A percentile compares a stretch with the other conserved stretches of the same genome.
Evolutionary conservation across 1,140 invertebrate genomes (phyloP).

Genomic region (Drosophila virilis): DNA sequence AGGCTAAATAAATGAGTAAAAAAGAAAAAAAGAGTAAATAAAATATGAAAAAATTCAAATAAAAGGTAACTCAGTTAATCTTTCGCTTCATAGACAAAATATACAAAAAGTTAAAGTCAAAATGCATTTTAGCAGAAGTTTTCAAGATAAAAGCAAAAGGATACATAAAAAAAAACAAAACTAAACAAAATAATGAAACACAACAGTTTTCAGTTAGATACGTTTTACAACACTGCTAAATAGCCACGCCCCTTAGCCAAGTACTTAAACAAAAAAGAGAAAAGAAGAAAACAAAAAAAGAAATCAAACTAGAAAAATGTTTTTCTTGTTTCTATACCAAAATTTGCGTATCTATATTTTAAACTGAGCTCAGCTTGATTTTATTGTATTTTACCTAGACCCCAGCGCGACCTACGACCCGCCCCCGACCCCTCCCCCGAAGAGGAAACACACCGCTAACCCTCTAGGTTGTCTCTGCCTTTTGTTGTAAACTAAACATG

Average conservation of each 20-base stretch:
- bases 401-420: neutral
- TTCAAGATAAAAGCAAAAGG: neutral
- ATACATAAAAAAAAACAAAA: neutral
- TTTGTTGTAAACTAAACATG: slow-evolving; percentile 78
- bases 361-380: slow-evolving; percentile 46
- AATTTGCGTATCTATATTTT: slow-evolving; percentile 4
- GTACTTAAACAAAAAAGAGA: slow-evolving; percentile 57
- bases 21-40: slow-evolving; percentile 17
- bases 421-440: neutral
- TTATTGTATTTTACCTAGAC: slow-evolving; percentile 14
- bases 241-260: slow-evolving; percentile 50
- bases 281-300: slow-evolving; percentile 15
- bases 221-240: slow-evolving; percentile 25
- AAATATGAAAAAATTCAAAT: slow-evolving; percentile 35
- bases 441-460: slow-evolving; percentile 37
- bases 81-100: slow-evolving; percentile 54
- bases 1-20: slow-evolving; percentile 35
- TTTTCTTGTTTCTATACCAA: slow-evolving; percentile 35
- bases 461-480: slow-evolving; percentile 78
- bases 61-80: slow-evolving; percentile 45
- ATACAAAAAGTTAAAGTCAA: slow-evolving; percentile 44
- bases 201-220: slow-evolving; percentile 36
- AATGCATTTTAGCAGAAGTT: slow-evolving; percentile 45
- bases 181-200: slow-evolving; percentile 8
- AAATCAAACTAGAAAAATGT: slow-evolving; percentile 35